Evolutionary conservation across 2,113 vertebrate genomes (phyloP), one percentile per base, ranked within the genome.

Genomic region (Solenodon paradoxus): DNA sequence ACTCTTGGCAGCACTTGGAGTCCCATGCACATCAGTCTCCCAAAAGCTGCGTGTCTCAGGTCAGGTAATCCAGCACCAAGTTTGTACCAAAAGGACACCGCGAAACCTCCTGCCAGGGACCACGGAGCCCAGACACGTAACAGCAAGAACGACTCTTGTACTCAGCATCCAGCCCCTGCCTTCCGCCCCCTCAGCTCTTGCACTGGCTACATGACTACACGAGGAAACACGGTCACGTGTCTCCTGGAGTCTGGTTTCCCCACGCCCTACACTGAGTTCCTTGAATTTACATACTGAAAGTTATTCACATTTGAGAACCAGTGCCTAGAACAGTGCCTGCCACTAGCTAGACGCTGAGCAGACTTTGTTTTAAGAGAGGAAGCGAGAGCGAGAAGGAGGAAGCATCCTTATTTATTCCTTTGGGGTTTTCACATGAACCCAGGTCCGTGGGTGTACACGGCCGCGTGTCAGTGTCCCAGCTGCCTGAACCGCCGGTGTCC

Each of bases 111-210:
- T 3, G 26, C 30, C 38, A 20, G 57, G 15, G n/a, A 49, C 53
- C 55, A 40, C 0, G 10, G 5, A 20, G 32, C 35, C 20, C 0
- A 5, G 24, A 40, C n/a, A 32, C 15, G 26, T 7, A 12, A 9
- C 0, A 1, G n/a, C 15, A 22, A 75, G 74, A 28, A 40, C 10
- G 22, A 1, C 9, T 30, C 30, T 28, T 5, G 28, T 19, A 26
- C 16, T 32, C 28, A 75, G 68, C 22, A 32, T 1, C 12, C 7
- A 1, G 0, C 7, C 47, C 12, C 53, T 13, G n/a, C 3, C 40
- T 3, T 9, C 9, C 2, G 1, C 3, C 64, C 15, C 28, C 35
- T n/a, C 8, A 0, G 7, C 16, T 28, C n/a, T 51, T 63, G 49
- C 9, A 6, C 2, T 8, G 9, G 47, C n/a, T 78, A 3, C 2